These are phyloP conservation scores for Meloidogyne chitwoodi DNA, from an alignment of 1,140 invertebrate genomes.

Conservation along the genomic window DNA sequence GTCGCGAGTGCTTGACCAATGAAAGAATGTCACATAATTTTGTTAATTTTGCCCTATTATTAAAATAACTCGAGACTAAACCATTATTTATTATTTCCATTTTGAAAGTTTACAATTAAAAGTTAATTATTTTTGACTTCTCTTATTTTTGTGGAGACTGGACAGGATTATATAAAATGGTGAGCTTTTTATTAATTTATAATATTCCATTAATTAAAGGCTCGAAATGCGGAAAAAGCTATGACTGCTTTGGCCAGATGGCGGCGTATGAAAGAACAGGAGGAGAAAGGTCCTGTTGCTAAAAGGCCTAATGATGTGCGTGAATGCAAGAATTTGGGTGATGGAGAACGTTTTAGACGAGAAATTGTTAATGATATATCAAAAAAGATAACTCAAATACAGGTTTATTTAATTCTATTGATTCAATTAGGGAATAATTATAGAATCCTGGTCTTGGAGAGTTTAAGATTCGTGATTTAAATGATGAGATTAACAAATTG, in stretches of 20 bases:
- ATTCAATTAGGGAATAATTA: constrained; percentile 40
- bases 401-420: constrained; percentile 61
- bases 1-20: too few relatives aligned
- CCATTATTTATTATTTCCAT: too few relatives aligned
- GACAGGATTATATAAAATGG: neutral
- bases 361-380: constrained; percentile 74
- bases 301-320: constrained; percentile 49
- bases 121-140: neutral
- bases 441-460: constrained; percentile 86
- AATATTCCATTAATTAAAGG: constrained; percentile 32
- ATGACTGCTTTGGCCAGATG: constrained; percentile 59
- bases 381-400: constrained; percentile 97
- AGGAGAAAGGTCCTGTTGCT: constrained; percentile 55
- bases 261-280: constrained; percentile 59
- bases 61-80: too few relatives aligned
- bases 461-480: constrained; percentile 91
- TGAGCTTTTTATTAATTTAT: too few relatives aligned
- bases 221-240: constrained; percentile 58
- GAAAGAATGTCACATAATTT: too few relatives aligned
- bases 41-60: too few relatives aligned
- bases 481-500: constrained; percentile 98
- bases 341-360: constrained; percentile 48
- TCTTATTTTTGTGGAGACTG: neutral
- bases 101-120: too few relatives aligned
- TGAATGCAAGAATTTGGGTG: constrained; percentile 48